phyloP scores from a whole-genome alignment of 2,797 vertebrate species.

The Crotalus adamanteus region DNA sequence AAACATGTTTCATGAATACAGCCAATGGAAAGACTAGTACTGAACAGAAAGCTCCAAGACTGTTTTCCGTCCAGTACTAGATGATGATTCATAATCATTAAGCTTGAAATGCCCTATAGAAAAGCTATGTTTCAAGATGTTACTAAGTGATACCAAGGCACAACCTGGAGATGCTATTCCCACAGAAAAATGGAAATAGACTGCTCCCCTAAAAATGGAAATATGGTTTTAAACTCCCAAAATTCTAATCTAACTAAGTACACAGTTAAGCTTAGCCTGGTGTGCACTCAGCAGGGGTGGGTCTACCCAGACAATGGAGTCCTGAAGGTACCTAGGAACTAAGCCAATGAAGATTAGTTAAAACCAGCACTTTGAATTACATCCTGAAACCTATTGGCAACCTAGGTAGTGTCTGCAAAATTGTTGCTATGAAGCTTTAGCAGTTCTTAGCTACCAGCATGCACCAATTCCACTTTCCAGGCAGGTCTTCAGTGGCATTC shows the following conservation, averaged over 20 bases:
- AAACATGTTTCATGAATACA: background rate
- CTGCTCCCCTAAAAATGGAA: background rate
- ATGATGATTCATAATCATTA: background rate
- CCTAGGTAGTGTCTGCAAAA: background rate
- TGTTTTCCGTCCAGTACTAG: background rate
- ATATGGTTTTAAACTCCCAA: background rate
- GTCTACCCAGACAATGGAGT: background rate
- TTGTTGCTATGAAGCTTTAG: background rate
- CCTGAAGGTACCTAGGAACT: background rate
- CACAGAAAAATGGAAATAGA: background rate
- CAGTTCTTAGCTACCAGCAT: background rate
- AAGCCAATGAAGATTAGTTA: background rate
- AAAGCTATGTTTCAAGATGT: background rate
- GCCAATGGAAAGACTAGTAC: background rate
- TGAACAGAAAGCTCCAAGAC: too few relatives aligned
- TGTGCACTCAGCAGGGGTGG: background rate
- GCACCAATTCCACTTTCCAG: background rate
- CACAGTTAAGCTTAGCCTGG: background rate
- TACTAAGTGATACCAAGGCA: background rate
- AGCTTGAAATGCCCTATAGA: background rate
- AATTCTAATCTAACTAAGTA: background rate
- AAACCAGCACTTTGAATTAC: background rate
- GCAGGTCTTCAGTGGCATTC: background rate
- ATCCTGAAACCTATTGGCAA: background rate
- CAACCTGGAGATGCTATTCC: background rate